Conservation (phyloP, 2,888 invertebrate species). For the Halictus ligatus region DNA sequence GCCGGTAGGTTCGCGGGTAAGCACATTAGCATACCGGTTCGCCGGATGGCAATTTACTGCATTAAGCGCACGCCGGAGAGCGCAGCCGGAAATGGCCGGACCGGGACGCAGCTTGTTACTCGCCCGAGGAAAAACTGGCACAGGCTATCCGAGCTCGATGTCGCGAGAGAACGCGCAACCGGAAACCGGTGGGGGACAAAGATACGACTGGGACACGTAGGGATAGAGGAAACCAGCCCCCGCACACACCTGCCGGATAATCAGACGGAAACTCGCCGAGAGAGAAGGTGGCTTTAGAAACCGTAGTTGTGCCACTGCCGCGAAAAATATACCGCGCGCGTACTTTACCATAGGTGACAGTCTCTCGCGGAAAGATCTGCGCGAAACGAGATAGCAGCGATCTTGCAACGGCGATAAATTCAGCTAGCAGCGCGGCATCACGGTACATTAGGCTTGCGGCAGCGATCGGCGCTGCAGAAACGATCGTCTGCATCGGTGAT, state of each 20-base stretch:
- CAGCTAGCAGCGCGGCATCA: constrained; percentile 38
- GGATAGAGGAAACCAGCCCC: not conserved
- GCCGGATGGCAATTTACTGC: constrained; percentile 77
- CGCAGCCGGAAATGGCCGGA: constrained; percentile 22
- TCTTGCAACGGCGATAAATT: constrained; percentile 40
- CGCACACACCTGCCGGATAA: not conserved
- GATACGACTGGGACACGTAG: not conserved
- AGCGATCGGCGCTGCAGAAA: constrained; percentile 25
- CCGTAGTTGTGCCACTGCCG: not conserved
- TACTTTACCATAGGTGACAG: not conserved
- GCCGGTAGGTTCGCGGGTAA: constrained; percentile 69
- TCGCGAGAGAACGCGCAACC: not conserved
- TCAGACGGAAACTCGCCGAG: not conserved
- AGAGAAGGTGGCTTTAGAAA: not conserved
- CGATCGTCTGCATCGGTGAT: constrained; percentile 41
- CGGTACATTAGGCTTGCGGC: constrained; percentile 56
- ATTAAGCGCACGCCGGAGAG: constrained; percentile 63
- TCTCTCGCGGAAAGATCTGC: not conserved
- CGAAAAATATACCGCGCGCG: not conserved
- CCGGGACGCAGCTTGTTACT: constrained; percentile 8
- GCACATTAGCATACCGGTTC: constrained; percentile 76
- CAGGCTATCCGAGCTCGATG: not conserved
- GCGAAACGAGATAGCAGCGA: not conserved
- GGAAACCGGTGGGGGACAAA: not conserved
- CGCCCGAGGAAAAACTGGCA: constrained; percentile 20